phyloP scores from a whole-genome alignment of 2,113 vertebrate species.

The Phaetusa simplex region DNA sequence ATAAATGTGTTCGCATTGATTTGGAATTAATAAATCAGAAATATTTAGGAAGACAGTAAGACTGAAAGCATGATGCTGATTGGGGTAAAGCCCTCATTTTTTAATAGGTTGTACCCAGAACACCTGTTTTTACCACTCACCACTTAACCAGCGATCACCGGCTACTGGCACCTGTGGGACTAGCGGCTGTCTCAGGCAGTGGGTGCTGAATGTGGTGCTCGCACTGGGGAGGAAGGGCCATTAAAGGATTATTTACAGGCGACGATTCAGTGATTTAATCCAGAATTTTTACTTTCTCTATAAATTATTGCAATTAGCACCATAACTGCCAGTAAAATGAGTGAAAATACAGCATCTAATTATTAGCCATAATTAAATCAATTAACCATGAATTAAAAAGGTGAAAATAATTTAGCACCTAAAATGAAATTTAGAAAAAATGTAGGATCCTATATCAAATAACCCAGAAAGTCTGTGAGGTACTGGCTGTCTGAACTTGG shows the following conservation, averaged over 20 bases:
- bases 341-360: constrained; percentile 13
- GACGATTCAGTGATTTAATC: neutral
- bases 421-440: neutral
- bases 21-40: neutral
- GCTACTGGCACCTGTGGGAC: neutral
- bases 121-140: neutral
- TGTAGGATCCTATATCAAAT: neutral
- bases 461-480: neutral
- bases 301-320: constrained; percentile 21
- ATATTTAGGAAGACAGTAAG: neutral
- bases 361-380: neutral
- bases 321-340: neutral
- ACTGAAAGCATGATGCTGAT: neutral
- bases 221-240: neutral
- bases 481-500: neutral
- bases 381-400: neutral
- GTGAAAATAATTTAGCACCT: neutral
- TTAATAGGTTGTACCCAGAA: neutral
- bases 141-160: neutral
- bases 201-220: neutral
- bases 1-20: neutral
- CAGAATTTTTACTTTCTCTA: constrained; percentile 2
- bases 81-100: neutral
- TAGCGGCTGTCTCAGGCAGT: neutral
- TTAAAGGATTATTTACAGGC: neutral